A percentile compares a stretch with the other conserved stretches of the same genome.
Evolutionary conservation across 2,888 invertebrate genomes (phyloP).

Genomic region (Aplocera efformata): DNA sequence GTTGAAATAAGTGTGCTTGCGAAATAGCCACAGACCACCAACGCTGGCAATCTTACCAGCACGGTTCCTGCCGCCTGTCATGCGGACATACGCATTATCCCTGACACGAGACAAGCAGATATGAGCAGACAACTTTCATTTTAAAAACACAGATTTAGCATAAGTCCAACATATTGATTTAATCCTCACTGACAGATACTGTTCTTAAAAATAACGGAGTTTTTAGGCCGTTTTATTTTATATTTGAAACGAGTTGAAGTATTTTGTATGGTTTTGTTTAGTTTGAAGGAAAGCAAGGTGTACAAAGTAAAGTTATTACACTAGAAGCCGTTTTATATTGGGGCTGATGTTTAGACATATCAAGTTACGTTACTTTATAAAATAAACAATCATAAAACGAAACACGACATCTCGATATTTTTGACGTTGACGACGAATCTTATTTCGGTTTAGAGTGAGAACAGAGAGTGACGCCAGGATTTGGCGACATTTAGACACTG

Average conservation of each 20-base stretch:
- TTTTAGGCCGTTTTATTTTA: too few relatives aligned
- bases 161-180: background rate
- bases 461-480: too few relatives aligned
- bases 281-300: background rate
- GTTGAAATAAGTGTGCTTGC: background rate
- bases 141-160: too few relatives aligned
- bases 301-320: background rate
- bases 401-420: too few relatives aligned
- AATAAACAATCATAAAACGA: slow-evolving; percentile 3
- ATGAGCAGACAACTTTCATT: background rate
- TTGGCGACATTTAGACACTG: too few relatives aligned
- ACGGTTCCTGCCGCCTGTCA: background rate
- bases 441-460: too few relatives aligned
- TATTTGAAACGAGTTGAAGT: too few relatives aligned
- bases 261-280: background rate
- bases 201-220: too few relatives aligned
- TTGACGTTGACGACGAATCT: too few relatives aligned
- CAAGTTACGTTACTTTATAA: slow-evolving; percentile 10
- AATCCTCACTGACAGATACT: slow-evolving; percentile 5
- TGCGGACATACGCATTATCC: slow-evolving; percentile 4
- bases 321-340: slow-evolving; percentile 4
- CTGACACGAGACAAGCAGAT: slow-evolving; percentile 3
- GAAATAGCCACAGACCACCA: background rate
- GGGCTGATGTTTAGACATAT: slow-evolving; percentile 5
- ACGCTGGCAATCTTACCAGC: background rate